A percentile compares a stretch with the other conserved stretches of the same genome.
These are phyloP conservation scores for Incurvaria masculella DNA, from an alignment of 2,888 invertebrate species.

Conservation along the genomic window DNA sequence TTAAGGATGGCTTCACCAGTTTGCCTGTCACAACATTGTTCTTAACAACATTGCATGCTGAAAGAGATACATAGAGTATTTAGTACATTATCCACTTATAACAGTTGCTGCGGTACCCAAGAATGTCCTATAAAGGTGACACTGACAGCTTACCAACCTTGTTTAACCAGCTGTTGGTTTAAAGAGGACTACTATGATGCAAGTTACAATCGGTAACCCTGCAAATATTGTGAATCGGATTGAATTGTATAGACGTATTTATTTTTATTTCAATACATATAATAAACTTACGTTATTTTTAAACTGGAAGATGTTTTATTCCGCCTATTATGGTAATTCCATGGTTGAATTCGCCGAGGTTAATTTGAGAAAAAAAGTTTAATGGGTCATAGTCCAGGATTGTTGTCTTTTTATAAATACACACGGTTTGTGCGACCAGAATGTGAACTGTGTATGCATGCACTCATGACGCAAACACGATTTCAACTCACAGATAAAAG, in stretches of 20 bases:
- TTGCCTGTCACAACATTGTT: too few relatives aligned
- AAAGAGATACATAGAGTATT: conserved; percentile 21
- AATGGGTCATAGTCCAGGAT: too few relatives aligned
- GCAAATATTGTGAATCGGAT: conserved; percentile 35
- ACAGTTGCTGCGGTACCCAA: conserved; percentile 1
- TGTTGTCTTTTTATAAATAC: too few relatives aligned
- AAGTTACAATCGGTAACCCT: conserved; percentile 8
- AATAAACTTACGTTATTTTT: conserved; percentile 58
- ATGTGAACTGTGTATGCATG: too few relatives aligned
- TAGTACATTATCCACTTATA: conserved; percentile 20
- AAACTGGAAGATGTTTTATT: conserved; percentile 26
- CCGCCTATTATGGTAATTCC: too few relatives aligned
- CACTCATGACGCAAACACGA: too few relatives aligned
- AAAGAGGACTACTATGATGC: conserved; percentile 27
- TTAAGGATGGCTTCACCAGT: too few relatives aligned
- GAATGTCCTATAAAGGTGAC: not conserved
- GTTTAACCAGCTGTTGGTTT: conserved; percentile 13
- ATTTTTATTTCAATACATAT: conserved; percentile 55
- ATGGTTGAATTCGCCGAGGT: too few relatives aligned
- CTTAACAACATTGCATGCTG: too few relatives aligned
- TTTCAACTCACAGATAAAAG: too few relatives aligned
- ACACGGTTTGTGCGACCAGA: too few relatives aligned
- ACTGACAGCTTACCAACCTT: not conserved
- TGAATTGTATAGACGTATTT: conserved; percentile 38
- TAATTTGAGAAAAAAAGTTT: too few relatives aligned